Base-by-base conservation (phyloP, 1,140 invertebrate genomes). In the Calycopis cecrops region DNA sequence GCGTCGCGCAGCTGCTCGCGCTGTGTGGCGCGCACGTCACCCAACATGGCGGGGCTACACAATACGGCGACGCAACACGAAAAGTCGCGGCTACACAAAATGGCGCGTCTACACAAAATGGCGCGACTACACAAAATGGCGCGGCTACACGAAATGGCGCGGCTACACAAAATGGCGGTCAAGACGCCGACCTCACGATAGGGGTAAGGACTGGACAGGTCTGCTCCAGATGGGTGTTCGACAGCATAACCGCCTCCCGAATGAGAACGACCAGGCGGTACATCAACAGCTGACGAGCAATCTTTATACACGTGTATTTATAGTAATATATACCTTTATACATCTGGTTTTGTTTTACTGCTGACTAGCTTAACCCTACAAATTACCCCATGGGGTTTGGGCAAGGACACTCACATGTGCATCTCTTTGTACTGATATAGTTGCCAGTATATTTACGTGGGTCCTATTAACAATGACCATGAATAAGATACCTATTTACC, bases 181-280 rank as follows among this genome's bases (percentile, higher is more conserved):
- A 53, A 17, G 55, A 44, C 34, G 59, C 55, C 60, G 76, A 79
- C 50, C 52, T 80, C 0, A 69, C 55, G 16, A 55, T 83, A n/a
- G 79, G 79, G 0, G 48, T 18, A 7, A 54, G 48, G 3, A 57
- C 52, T 0, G 73, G 71, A 0, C 62, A 78, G 57, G 62, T 85
- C 9, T 65, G 58, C 35, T 82, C 79, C 0, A 78, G 76, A 51
- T 84, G 80, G 82, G 79, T 84, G 28, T 85, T 85, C 56, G 82
- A 85, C 48, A 84, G 79, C 50, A 68, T 85, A 0, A 74, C 73
- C 0, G 67, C 76, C 0, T 72, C 65, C 0, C 70, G 82, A 48
- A 73, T 79, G 68, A 71, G 82, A 10, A 82, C 73, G 9, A 71
- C 65, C 0, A 62, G 79, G 21, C 60, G 74, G 14, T 85, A 85